Evolutionary conservation across 2,888 invertebrate genomes (phyloP).

Genomic region (Cephus spinipes): DNA sequence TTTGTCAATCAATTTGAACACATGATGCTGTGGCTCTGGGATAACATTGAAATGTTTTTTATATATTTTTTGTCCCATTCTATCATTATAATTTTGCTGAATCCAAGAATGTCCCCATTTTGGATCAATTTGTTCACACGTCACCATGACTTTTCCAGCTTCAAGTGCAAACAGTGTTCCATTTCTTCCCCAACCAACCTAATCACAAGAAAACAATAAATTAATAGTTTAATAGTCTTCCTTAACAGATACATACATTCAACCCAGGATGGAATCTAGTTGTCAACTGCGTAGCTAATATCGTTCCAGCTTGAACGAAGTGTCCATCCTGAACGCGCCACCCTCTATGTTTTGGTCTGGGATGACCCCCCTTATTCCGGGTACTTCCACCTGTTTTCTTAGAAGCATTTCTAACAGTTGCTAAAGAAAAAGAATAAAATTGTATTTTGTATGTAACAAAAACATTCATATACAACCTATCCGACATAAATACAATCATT

Average conservation of each 20-base stretch:
- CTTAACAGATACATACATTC: conserved; percentile 70
- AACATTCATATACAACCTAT: neutral
- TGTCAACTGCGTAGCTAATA: conserved; percentile 77
- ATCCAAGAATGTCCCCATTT: conserved; percentile 85
- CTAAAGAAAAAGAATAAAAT: conserved; percentile 49
- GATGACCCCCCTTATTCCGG: conserved; percentile 73
- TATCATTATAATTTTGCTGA: conserved; percentile 73
- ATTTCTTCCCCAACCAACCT: conserved; percentile 87
- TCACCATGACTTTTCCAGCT: conserved; percentile 82
- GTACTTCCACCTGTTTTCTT: conserved; percentile 81
- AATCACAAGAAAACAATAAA: conserved; percentile 43
- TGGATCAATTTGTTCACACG: conserved; percentile 84
- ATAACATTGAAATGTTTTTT: conserved; percentile 91
- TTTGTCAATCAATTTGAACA: conserved; percentile 81
- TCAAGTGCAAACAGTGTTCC: conserved; percentile 85
- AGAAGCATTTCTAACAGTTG: conserved; percentile 73
- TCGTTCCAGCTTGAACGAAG: conserved; percentile 74
- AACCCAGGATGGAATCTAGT: conserved; percentile 84
- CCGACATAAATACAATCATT: neutral
- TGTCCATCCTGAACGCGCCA: conserved; percentile 82
- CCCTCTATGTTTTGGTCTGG: conserved; percentile 81
- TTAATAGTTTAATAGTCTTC: neutral
- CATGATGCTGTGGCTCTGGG: conserved; percentile 80
- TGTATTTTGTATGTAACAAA: neutral
- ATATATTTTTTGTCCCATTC: conserved; percentile 76